Base-by-base conservation (phyloP, 2,888 invertebrate genomes). In the Mellilla xanthometata region DNA sequence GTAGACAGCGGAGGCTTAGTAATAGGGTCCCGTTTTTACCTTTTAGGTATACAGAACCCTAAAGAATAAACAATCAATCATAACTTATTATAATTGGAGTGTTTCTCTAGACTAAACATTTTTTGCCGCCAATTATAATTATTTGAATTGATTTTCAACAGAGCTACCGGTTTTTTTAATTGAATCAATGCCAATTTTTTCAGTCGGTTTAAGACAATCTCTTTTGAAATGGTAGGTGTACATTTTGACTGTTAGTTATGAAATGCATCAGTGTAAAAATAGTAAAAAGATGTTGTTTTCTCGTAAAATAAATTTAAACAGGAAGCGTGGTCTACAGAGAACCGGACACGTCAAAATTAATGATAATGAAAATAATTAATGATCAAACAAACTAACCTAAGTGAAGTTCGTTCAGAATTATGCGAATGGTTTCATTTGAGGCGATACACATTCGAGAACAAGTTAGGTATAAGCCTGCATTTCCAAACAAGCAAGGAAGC, bases 181-280 rank as follows among this genome's bases (percentile, higher is more conserved):
- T 74, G 72, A 76, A 67, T 44, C 54, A 43, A 43, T 72, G 74
- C 72, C 75, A 78, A 74, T 66, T 69, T 64, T 55, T 58, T 52
- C 52, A 53, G 62, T 54, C 55, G 62, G 58, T 24, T 3, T 56
- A 56, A 48, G 56, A 49, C 44, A 43, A 44, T 57, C 51, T 62
- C 65, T 56, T 52, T 48, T 46, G 62, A 69, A 70, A 52, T 52
- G 49, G 55, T 62, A 57, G 54, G 47, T 47, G 51, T 61, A 64
- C 63, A 56, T 66, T 67, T 64, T 65, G 64, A 58, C 55, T 55
- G 53, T 38, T 60, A 55, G 52, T 57, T 51, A 56, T 52, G 50
- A 49, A 60, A 56, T 58, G 58, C 52, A 55, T 59, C 58, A 63
- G 39, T 42, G 40, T 4, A 51, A 41, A 36, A 31, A 24, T 38